Conservation (phyloP, 2,113 vertebrate genomes). For the Opisthocomus hoazin region DNA sequence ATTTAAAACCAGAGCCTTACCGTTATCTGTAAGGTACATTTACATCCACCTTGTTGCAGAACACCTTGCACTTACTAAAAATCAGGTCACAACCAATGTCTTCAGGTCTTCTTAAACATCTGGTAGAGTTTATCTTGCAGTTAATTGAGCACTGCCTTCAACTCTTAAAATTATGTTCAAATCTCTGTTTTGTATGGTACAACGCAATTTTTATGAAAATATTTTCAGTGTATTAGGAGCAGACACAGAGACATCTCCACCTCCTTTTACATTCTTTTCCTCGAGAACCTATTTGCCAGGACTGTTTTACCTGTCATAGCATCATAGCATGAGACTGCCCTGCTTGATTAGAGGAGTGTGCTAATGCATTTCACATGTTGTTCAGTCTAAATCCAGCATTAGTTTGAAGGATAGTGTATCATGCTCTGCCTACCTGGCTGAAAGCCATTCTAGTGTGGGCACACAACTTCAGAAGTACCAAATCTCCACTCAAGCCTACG, state of each 20-base stretch:
- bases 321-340: neutral
- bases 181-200: neutral
- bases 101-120: neutral
- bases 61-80: neutral
- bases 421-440: neutral
- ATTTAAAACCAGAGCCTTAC: neutral
- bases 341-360: neutral
- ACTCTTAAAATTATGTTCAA: neutral
- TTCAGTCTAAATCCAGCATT: neutral
- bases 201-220: neutral
- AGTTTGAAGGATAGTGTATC: neutral
- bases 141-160: neutral
- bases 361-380: neutral
- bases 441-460: neutral
- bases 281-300: neutral
- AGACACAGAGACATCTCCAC: neutral
- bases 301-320: neutral
- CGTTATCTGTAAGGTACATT: neutral
- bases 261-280: neutral
- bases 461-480: neutral
- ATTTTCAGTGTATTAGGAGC: neutral
- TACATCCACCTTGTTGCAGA: neutral
- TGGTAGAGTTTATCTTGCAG: neutral
- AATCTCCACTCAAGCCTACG: neutral
- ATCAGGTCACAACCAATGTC: neutral